Evolutionary conservation across 2,888 invertebrate genomes (phyloP), one percentile per base, ranked within the genome.

Genomic region (Pseudococcus longispinus): DNA sequence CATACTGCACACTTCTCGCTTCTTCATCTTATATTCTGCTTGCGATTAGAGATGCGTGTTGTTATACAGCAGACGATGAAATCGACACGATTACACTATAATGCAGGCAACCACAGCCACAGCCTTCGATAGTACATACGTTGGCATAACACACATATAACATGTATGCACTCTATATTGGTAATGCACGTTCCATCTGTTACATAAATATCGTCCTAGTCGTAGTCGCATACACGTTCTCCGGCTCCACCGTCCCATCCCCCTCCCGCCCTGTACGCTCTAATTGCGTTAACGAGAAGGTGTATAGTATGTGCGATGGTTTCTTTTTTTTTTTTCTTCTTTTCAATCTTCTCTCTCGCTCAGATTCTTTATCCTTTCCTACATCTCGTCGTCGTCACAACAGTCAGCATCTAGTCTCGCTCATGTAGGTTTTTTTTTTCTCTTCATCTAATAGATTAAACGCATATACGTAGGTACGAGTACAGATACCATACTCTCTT

Each of bases 161-260:
- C 70, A 70, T 29, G 70, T 6, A 70, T 29, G 29, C 29, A 70
- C 70, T 70, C 70, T 70, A 70, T 70, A 70, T 70, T 70, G 70
- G 70, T 70, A 70, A 70, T 70, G 70, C 70, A 70, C 70, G 70
- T 70, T 70, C 70, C 70, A 70, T 70, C 70, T 70, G 70, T 70
- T 70, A 70, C 70, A 70, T 70, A 70, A 70, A 70, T 70, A 70
- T 70, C 70, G 70, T 70, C 26, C 37, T 37, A 37, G 70, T 70
- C 70, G 29, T 70, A 0, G 23, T 18, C 70, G 29, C 70, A 18
- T 29, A 32, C 70, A 26, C 26, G 3, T 23, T 23, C 65, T 70
- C 18, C 70, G 60, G 23, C 60, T 23, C 60, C 60, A 9, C 23
- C n/a, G n/a, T n/a, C 20, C 5, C 23, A 8, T 23, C 23, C 1